Evolutionary conservation across 1,140 invertebrate genomes (phyloP).

Genomic region (Triops cancriformis): DNA sequence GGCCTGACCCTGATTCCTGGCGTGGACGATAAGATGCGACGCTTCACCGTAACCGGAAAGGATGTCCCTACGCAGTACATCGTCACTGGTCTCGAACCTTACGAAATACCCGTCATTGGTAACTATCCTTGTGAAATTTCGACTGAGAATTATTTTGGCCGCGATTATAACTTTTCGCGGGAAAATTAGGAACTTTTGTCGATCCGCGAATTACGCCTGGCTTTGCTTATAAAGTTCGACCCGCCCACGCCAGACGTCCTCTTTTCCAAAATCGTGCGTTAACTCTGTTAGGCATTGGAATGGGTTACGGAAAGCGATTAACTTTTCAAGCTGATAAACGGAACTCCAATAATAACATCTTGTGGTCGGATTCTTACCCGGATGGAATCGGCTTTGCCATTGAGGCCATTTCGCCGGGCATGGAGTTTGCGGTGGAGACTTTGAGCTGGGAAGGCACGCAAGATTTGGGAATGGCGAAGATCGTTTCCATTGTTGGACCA

Average conservation of each 20-base stretch:
- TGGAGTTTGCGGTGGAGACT: slow-evolving; percentile 50
- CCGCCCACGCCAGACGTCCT: slow-evolving; percentile 48
- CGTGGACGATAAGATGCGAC: slow-evolving; percentile 47
- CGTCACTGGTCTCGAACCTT: slow-evolving; percentile 54
- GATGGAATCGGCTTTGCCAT: slow-evolving; percentile 61
- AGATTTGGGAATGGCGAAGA: slow-evolving; percentile 33
- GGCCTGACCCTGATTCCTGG: slow-evolving; percentile 53
- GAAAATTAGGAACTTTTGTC: slow-evolving; percentile 55
- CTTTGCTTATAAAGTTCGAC: slow-evolving; percentile 60
- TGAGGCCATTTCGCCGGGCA: slow-evolving; percentile 52
- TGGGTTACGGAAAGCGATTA: slow-evolving; percentile 65
- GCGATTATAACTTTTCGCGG: background rate
- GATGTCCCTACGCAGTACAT: slow-evolving; percentile 59
- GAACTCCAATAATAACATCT: slow-evolving; percentile 56
- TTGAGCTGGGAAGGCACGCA: slow-evolving; percentile 28
- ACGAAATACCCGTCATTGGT: slow-evolving; percentile 66
- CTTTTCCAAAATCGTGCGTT: slow-evolving; percentile 56
- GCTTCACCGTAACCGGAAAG: slow-evolving; percentile 50
- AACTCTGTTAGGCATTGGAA: slow-evolving; percentile 55
- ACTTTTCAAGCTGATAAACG: slow-evolving; percentile 55
- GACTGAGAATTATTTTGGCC: background rate
- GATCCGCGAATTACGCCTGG: slow-evolving; percentile 62
- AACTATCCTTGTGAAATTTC: slow-evolving; percentile 34
- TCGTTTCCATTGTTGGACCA: slow-evolving; percentile 30
- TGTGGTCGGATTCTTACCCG: slow-evolving; percentile 69